Conservation (phyloP, 1,140 invertebrate species). For the Heliconius hewitsoni region DNA sequence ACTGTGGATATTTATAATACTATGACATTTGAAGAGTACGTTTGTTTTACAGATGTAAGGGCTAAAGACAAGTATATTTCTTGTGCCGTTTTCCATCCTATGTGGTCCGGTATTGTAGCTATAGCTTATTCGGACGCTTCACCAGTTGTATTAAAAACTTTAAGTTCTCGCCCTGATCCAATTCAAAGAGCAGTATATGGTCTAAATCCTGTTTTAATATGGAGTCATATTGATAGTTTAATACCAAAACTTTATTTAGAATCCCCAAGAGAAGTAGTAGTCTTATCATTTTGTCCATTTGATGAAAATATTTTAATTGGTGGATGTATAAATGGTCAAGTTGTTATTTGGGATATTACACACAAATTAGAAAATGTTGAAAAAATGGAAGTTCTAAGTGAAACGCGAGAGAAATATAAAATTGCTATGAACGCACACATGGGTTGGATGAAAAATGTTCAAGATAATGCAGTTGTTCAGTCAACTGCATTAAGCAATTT, state of each 20-base stretch:
- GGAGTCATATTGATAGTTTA: conserved; percentile 87
- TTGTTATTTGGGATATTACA: conserved; percentile 88
- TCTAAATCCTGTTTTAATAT: conserved; percentile 85
- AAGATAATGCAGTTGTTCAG: conserved; percentile 81
- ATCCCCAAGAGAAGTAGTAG: conserved; percentile 84
- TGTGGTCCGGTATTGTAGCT: conserved; percentile 84
- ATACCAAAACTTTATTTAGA: conserved; percentile 87
- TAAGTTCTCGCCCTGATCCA: conserved; percentile 67
- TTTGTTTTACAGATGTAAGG: conserved; percentile 84
- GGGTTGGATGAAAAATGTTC: conserved; percentile 85
- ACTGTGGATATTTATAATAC: conserved; percentile 59
- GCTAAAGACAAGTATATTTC: conserved; percentile 84
- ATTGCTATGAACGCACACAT: conserved; percentile 84
- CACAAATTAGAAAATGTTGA: conserved; percentile 85
- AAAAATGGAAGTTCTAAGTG: conserved; percentile 83
- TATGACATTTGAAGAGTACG: conserved; percentile 82
- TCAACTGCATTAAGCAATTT: conserved; percentile 84
- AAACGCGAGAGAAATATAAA: conserved; percentile 83
- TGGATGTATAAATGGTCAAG: conserved; percentile 87
- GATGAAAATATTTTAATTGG: conserved; percentile 86
- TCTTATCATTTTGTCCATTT: conserved; percentile 85
- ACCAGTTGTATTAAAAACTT: conserved; percentile 64
- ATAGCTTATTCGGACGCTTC: conserved; percentile 83
- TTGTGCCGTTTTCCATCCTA: conserved; percentile 86
- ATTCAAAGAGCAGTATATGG: conserved; percentile 81